Base-by-base conservation (phyloP, 1,140 invertebrate genomes). In the Aleiodes sp. region DNA sequence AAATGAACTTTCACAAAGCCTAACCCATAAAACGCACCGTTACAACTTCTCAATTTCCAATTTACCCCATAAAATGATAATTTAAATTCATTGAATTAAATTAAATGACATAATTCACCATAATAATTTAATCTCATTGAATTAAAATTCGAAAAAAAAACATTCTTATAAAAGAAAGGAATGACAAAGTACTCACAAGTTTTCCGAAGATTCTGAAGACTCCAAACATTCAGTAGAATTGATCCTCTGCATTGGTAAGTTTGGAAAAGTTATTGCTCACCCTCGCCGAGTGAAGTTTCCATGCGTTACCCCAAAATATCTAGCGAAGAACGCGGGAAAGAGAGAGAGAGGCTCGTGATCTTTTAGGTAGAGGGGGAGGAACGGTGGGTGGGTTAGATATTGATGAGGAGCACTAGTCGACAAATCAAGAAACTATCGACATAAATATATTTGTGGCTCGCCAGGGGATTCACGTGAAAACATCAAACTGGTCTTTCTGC, bases 371-470 rank as follows among this genome's bases (percentile, higher is more conserved):
- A 35, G 28, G 39, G 35, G 60, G 61, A 69, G 73, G 75, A 77
- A n/a, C n/a, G n/a, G n/a, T n/a, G n/a, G n/a, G n/a, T n/a, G n/a
- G n/a, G n/a, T n/a, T n/a, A 74, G 81, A 82, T 82, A 83, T 83
- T 82, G 83, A 83, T 86, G 83, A 83, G 80, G 77, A 74, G 76
- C 75, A 76, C 73, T 73, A 84, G 83, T 84, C 83, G 80, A 86
- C 83, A 86, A 86, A 86, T 86, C 84, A 86, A 86, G 84, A 84
- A 86, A 86, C 83, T 86, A 86, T 86, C 84, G 84, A 86, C 83
- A 84, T 85, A 86, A 85, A 85, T 86, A 86, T 84, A 86, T 86
- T 81, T 85, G 83, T 81, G 80, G 82, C 79, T 71, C 82, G 73
- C 78, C 66, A 74, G 83, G 82, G 83, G 77, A 78, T 80, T 82